Conservation (phyloP, 1,140 invertebrate genomes). For the Aphaenogaster ashmeadi region DNA sequence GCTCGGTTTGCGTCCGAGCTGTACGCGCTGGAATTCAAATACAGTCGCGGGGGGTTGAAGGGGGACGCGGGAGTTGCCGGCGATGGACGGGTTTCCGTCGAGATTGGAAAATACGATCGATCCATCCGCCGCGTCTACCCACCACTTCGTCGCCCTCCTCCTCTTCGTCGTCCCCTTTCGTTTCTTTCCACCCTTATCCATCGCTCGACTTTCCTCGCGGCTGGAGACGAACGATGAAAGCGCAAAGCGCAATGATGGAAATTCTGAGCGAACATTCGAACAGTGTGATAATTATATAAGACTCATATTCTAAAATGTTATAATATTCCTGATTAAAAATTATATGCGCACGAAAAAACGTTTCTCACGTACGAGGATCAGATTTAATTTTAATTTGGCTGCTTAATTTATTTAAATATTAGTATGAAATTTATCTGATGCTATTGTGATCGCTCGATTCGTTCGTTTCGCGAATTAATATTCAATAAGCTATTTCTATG, state of each 20-base stretch:
- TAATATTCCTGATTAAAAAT: not conserved
- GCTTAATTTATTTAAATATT: not conserved
- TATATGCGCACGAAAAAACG: not conserved
- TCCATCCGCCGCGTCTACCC: constrained; percentile 66
- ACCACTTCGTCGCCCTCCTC: constrained; percentile 30
- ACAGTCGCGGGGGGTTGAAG: constrained; percentile 67
- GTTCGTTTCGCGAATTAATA: constrained; percentile 1
- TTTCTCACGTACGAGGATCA: not conserved
- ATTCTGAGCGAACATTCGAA: not conserved
- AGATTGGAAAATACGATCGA: constrained; percentile 81
- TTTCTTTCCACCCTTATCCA: constrained; percentile 69
- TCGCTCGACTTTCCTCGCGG: constrained; percentile 62
- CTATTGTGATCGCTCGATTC: not conserved
- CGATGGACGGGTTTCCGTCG: constrained; percentile 74
- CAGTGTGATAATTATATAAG: not conserved
- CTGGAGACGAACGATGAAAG: constrained; percentile 24
- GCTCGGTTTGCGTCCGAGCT: constrained; percentile 69
- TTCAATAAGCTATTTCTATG: not conserved
- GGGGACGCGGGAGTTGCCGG: constrained; percentile 62
- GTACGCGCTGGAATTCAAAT: constrained; percentile 80
- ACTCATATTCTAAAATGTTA: not conserved
- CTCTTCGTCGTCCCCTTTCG: constrained; percentile 29
- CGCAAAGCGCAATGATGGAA: constrained; percentile 15
- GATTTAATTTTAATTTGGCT: not conserved
- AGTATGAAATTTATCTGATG: not conserved